phyloP scores from a whole-genome alignment of 2,888 invertebrate species.

The Gisinianus flammeolus region DNA sequence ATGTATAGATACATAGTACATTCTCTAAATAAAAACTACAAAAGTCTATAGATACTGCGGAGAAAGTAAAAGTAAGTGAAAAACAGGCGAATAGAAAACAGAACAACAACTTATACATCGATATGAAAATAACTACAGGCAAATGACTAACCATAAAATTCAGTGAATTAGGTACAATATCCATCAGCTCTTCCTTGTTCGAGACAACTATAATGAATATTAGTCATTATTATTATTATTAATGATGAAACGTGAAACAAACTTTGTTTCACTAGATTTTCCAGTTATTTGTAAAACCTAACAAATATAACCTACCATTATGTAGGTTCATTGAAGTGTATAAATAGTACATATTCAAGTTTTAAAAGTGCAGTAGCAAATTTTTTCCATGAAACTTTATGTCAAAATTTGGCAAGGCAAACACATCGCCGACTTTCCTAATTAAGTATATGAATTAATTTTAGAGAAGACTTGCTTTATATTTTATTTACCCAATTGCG shows the following conservation, averaged over 20 bases:
- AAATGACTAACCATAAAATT: not conserved
- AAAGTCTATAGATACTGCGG: no score
- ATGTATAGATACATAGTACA: not conserved
- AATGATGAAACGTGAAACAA: no score
- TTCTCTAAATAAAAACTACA: not conserved
- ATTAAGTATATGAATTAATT: not conserved
- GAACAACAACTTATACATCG: not conserved
- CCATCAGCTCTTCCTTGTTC: not conserved
- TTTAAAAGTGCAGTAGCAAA: not conserved
- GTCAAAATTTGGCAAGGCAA: slow-evolving; percentile 8
- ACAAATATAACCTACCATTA: no score
- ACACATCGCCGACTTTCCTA: not conserved
- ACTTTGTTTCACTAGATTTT: no score
- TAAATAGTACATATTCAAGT: no score
- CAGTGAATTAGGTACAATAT: not conserved
- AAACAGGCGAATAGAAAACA: no score
- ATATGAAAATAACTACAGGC: not conserved
- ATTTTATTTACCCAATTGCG: not conserved
- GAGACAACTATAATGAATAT: no score
- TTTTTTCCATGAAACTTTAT: not conserved
- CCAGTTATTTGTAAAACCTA: no score
- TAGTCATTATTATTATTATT: no score
- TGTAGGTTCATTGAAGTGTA: not conserved
- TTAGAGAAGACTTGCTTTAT: not conserved
- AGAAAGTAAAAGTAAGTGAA: not conserved